These are phyloP conservation scores for Reinhardtius hippoglossoides DNA, from an alignment of 2,113 vertebrate genomes.

Conservation along the genomic window DNA sequence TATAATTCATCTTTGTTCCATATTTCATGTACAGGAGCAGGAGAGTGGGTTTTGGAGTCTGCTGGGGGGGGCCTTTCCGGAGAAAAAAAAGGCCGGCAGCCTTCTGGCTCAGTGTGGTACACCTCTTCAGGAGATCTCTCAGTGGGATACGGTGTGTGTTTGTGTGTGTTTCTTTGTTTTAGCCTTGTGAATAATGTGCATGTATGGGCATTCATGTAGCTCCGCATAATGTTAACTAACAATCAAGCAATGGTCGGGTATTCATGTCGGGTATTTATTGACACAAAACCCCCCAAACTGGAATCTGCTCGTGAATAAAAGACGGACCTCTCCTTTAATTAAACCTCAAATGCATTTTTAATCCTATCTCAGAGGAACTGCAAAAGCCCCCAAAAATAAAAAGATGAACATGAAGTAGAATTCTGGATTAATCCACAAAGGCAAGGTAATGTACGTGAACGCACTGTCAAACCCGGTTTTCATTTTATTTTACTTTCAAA, in stretches of 20 bases:
- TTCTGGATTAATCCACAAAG: constrained; percentile 38
- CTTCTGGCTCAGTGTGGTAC: constrained; percentile 48
- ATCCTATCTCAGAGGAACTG: constrained; percentile 39
- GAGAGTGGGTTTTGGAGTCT: constrained; percentile 51
- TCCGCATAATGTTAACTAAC: neutral
- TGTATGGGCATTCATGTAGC: neutral
- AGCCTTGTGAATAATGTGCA: neutral
- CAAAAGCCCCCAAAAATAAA: constrained; percentile 13
- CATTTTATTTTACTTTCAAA: constrained; percentile 34
- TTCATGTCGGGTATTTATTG: neutral
- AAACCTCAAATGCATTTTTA: constrained; percentile 49
- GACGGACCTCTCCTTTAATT: constrained; percentile 29
- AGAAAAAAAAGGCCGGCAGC: constrained; percentile 35
- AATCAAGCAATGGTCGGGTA: neutral
- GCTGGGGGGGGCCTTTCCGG: constrained; percentile 11
- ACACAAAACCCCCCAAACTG: constrained; percentile 6
- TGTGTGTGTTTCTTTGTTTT: constrained; percentile 1
- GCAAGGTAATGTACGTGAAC: constrained; percentile 12
- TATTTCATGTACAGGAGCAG: constrained; percentile 75
- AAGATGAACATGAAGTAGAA: constrained; percentile 55
- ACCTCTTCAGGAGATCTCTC: constrained; percentile 41
- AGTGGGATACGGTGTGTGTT: neutral
- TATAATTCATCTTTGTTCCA: constrained; percentile 84
- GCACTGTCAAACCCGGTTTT: constrained; percentile 26
- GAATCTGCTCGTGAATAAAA: constrained; percentile 39